Evolutionary conservation across 1,140 invertebrate species (phyloP), one percentile per base, ranked within the genome.

Genomic region (Drosophila watanabei): DNA sequence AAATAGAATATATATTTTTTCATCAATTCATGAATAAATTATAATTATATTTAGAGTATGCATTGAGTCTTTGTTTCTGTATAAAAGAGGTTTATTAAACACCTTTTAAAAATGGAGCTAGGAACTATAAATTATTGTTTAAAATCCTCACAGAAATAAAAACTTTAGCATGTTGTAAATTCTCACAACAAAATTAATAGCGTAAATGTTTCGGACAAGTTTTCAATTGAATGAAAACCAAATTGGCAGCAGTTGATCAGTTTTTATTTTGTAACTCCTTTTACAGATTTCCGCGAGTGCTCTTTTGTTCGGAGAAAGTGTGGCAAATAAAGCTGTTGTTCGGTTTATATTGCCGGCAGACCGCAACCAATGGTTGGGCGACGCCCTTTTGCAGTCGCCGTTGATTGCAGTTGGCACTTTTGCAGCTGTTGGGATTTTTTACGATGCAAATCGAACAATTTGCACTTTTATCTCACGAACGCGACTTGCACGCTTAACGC

Each of bases 391-490:
- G 70, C 75, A 79, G 82, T 86, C n/a, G 56, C 48, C 46, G 78
- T 48, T 80, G 81, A 85, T 75, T 80, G 83, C 78, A 85, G 63
- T 85, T 85, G 54, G 52, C 72, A 69, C 84, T 84, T 75, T 63
- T 71, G 65, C 58, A 18, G 57, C 30, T 28, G 58, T 75, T 24
- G 24, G 64, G 30, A 64, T 64, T 88, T 89, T 89, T 89, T 89
- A 86, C 79, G 79, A 90, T 89, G 82, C 79, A 90, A 89, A 89
- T 90, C 86, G 82, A 89, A 68, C 82, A 90, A 89, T 86, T 89
- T 91, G 87, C 86, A 89, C 86, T 90, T 89, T 89, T 89, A 89
- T 89, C 86, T 78, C 68, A 48, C 70, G 51, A 80, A 75, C 66
- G 70, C 69, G 70, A 82, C 73, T 84, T 80, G 83, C 83, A 87